Base-by-base conservation (phyloP, 2,797 vertebrate species). In the Chelmon rostratus region DNA sequence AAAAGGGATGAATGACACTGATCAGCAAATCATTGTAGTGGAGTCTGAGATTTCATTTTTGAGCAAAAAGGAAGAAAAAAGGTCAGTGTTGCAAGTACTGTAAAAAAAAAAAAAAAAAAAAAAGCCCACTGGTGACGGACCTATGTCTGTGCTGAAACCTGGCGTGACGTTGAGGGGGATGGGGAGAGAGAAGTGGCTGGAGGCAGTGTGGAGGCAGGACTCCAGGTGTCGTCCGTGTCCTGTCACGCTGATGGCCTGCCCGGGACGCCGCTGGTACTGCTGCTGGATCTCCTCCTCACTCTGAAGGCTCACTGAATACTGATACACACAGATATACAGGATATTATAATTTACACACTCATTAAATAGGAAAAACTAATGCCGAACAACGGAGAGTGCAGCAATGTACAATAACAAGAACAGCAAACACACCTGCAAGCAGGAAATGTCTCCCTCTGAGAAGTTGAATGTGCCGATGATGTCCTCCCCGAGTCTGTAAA, bases 221-320 rank as follows among this genome's bases (percentile, higher is more conserved):
- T 99, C 98, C 78, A 98, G 91, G 92, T 99, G 98, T 2, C 98
- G 96, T 0, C 97, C 97, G 0, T 99, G 98, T 6, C 96, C 95
- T 0, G 96, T 96, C 78, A 98, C 96, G 37, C 97, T 97, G 59
- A 95, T 71, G 0, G 95, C 92, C 83, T 98, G 95, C 2, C 96
- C 96, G 0, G 95, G 94, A 6, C 96, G 96, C 21, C 96, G 96
- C 91, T 97, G 97, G 92, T 97, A 98, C 72, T 96, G 96, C 79
- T 96, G 93, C 88, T 97, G 96, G 77, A 99, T 97, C 79, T 96
- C 95, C 85, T 99, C 98, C 89, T 99, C 98, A 0, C 96, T 98
- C 94, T 99, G 98, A 52, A 99, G 95, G 89, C 97, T 98, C 84
- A 99, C 98, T 0, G 97, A 98, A 89, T 98, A 99, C 98, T 99